phyloP scores from a whole-genome alignment of 2,888 invertebrate genomes.

The Allophyes oxyacanthae region DNA sequence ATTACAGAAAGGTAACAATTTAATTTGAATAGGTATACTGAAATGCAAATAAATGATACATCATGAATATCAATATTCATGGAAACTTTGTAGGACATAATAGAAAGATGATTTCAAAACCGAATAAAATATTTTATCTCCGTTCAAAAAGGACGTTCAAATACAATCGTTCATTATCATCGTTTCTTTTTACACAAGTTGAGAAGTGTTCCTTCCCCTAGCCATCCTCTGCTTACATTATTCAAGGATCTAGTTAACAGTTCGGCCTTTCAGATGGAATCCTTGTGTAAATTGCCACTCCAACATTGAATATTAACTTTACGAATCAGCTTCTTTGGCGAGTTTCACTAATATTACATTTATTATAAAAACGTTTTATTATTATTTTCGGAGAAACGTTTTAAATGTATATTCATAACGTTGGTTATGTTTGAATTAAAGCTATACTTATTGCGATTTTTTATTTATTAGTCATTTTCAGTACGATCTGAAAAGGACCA shows the following conservation, averaged over 20 bases:
- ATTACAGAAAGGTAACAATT: no score
- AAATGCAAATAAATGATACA: no score
- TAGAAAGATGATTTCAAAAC: conserved; percentile 31
- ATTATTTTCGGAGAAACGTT: conserved; percentile 4
- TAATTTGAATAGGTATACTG: no score
- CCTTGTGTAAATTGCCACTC: conserved; percentile 75
- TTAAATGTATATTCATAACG: no score
- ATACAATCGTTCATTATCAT: conserved; percentile 53
- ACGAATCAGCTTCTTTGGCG: conserved; percentile 60
- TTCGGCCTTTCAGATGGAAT: conserved; percentile 68
- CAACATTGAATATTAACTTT: conserved; percentile 76
- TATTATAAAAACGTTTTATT: conserved; percentile 10
- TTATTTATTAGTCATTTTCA: no score
- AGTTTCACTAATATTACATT: conserved; percentile 51
- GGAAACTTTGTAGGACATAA: no score
- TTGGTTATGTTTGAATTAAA: no score
- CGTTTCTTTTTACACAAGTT: conserved; percentile 48
- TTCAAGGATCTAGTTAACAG: conserved; percentile 69
- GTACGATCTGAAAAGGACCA: no score
- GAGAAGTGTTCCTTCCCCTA: conserved; percentile 44
- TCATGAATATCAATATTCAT: no score
- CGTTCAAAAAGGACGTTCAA: conserved; percentile 20
- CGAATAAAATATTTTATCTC: conserved; percentile 26
- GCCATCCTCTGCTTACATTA: conserved; percentile 66
- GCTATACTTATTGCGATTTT: no score